These are phyloP conservation scores for Mormoops blainvillei DNA, from an alignment of 2,113 vertebrate genomes.

Conservation along the genomic window DNA sequence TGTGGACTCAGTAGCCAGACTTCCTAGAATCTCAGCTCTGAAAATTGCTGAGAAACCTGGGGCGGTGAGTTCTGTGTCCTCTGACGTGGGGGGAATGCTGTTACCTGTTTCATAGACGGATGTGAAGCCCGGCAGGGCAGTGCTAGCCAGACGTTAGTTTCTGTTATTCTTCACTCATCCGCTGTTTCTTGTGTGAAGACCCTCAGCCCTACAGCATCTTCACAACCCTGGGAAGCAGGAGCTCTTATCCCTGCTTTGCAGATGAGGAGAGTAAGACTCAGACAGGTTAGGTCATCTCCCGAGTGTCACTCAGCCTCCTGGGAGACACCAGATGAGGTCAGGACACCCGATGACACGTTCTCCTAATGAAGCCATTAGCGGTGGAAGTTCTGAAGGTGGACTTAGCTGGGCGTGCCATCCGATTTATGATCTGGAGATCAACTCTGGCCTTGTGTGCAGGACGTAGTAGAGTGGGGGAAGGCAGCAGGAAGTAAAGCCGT, in stretches of 20 bases:
- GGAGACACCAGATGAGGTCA: neutral
- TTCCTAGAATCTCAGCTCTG: neutral
- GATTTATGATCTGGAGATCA: neutral
- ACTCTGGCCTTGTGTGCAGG: neutral
- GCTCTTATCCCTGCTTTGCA: neutral
- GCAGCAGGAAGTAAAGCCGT: neutral
- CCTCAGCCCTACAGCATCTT: neutral
- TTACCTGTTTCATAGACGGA: neutral
- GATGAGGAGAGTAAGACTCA: neutral
- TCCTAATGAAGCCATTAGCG: neutral
- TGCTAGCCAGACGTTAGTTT: neutral
- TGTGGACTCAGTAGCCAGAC: neutral
- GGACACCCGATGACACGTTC: accelerated
- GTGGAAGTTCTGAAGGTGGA: neutral
- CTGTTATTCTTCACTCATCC: neutral
- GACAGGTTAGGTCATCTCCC: neutral
- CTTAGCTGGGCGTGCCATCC: too few species aligned
- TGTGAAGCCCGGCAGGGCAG: neutral
- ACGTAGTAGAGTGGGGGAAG: too few species aligned
- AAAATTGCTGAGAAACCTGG: neutral
- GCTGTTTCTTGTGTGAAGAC: neutral
- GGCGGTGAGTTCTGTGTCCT: neutral
- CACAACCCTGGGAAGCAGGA: neutral
- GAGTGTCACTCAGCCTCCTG: neutral
- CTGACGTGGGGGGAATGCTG: too few species aligned